These are phyloP conservation scores for Spilarctia lutea DNA, from an alignment of 2,888 invertebrate genomes.

Conservation along the genomic window DNA sequence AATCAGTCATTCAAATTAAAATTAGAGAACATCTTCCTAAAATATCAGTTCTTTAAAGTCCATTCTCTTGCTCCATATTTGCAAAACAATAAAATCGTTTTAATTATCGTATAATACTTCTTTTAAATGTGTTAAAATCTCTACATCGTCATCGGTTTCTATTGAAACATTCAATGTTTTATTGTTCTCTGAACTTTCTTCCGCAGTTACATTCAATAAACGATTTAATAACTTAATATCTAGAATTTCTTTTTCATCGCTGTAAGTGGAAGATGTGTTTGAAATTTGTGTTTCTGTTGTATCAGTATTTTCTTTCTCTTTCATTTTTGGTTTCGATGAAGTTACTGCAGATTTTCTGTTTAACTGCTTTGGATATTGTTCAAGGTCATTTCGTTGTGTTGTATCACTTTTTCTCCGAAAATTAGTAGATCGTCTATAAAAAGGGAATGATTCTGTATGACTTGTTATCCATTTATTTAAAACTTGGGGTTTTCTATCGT, in stretches of 20 bases:
- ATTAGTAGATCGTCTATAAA: neutral
- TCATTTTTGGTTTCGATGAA: neutral
- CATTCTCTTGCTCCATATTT: neutral
- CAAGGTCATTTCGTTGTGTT: neutral
- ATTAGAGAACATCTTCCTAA: neutral
- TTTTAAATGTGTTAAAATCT: neutral
- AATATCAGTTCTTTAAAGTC: neutral
- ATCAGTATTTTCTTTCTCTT: neutral
- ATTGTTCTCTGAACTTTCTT: neutral
- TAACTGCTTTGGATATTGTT: neutral
- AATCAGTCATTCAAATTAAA: neutral
- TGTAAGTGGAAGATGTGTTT: neutral
- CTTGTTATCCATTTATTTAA: neutral
- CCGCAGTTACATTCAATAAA: slow-evolving; percentile 3
- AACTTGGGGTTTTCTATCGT: neutral
- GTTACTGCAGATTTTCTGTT: neutral
- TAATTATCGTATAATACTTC: neutral
- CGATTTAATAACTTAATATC: neutral
- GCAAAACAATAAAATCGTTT: neutral
- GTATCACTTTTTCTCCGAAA: neutral
- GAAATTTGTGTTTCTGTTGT: neutral
- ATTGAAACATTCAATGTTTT: neutral
- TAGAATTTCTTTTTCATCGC: neutral
- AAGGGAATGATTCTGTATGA: neutral
- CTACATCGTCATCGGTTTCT: neutral